These are phyloP conservation scores for Amphipyra tragopoginis DNA, from an alignment of 2,888 invertebrate genomes.

Conservation along the genomic window DNA sequence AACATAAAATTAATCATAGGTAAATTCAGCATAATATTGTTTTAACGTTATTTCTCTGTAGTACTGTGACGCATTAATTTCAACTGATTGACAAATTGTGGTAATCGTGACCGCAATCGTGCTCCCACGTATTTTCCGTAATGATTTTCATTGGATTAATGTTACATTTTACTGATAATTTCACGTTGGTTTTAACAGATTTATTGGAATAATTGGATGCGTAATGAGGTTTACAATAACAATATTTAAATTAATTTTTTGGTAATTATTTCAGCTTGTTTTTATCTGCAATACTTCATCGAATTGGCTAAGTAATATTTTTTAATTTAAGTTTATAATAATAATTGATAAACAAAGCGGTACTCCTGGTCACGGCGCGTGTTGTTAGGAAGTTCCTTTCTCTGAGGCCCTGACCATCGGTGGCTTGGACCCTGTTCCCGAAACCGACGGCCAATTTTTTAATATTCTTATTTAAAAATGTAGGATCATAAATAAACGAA, in stretches of 20 bases:
- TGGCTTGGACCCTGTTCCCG: too few species aligned
- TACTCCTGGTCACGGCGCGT: too few species aligned
- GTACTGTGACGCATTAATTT: constrained; percentile 34
- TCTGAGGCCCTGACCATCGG: too few species aligned
- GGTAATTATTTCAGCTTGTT: too few species aligned
- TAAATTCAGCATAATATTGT: constrained; percentile 16
- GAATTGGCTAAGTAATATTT: too few species aligned
- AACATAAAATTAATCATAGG: constrained; percentile 16
- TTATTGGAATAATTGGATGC: constrained; percentile 30
- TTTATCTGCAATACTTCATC: too few species aligned
- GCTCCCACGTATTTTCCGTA: constrained; percentile 10
- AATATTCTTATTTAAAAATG: too few species aligned
- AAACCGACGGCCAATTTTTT: too few species aligned
- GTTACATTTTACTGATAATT: constrained; percentile 11
- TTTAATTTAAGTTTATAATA: too few species aligned
- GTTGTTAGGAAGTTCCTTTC: too few species aligned
- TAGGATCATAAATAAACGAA: too few species aligned
- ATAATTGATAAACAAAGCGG: too few species aligned
- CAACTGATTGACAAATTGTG: constrained; percentile 28
- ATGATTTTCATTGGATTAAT: constrained; percentile 24
- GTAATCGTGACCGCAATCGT: constrained; percentile 10
- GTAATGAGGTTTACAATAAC: constrained; percentile 5
- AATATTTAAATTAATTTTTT: neutral
- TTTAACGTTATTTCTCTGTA: constrained; percentile 20
- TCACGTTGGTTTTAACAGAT: constrained; percentile 22